Conservation (phyloP, 2,888 invertebrate genomes). For the Lithophane ornitopus region DNA sequence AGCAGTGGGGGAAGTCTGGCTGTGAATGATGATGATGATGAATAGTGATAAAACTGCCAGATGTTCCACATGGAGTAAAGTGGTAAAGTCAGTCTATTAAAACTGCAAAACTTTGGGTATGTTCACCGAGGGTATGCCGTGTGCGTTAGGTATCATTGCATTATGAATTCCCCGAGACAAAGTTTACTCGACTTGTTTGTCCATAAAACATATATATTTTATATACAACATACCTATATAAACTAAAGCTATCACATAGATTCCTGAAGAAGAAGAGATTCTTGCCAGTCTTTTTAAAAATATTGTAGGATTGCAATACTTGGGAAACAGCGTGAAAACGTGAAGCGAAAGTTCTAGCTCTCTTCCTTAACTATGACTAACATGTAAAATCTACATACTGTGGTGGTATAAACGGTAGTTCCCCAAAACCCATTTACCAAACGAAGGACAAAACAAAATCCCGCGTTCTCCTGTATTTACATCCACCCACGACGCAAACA, state of each 20-base stretch:
- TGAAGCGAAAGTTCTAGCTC: not conserved
- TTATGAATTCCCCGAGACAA: not conserved
- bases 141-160: not conserved
- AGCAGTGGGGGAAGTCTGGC: too few relatives aligned
- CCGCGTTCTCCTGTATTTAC: conserved; percentile 27
- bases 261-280: not conserved
- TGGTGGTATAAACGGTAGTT: conserved; percentile 15
- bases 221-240: not conserved
- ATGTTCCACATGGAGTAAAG: too few relatives aligned
- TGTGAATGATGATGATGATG: not conserved
- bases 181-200: not conserved
- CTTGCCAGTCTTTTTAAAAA: not conserved
- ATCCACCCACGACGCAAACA: conserved; percentile 42
- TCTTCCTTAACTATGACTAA: not conserved
- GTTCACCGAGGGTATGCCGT: not conserved
- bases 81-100: not conserved
- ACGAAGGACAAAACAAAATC: conserved; percentile 12
- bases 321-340: not conserved
- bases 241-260: not conserved
- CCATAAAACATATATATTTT: not conserved
- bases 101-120: not conserved
- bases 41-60: not conserved
- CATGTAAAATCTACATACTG: not conserved
- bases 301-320: not conserved
- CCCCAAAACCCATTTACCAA: conserved; percentile 2